phyloP scores from a whole-genome alignment of 2,888 invertebrate genomes.

The Andrena marginata region DNA sequence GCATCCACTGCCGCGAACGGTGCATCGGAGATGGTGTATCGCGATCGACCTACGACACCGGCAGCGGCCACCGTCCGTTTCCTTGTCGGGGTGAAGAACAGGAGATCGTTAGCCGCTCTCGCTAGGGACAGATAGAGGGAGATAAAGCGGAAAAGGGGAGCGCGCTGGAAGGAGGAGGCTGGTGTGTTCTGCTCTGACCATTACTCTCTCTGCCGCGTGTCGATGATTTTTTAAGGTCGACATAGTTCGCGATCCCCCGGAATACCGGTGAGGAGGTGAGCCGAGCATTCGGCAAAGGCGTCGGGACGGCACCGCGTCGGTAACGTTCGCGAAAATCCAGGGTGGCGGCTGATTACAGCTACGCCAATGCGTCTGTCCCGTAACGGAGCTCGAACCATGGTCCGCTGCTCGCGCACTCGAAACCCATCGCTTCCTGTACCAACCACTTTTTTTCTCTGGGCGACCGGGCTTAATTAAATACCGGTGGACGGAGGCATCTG shows the following conservation, averaged over 20 bases:
- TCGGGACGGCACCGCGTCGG: not conserved
- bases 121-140: conserved; percentile 25
- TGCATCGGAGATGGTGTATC: conserved; percentile 33
- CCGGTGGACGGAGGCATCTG: conserved; percentile 52
- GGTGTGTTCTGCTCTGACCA: conserved; percentile 35
- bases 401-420: conserved; percentile 68
- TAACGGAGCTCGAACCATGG: conserved; percentile 72
- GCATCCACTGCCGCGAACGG: not conserved
- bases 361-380: conserved; percentile 71
- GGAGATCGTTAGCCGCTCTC: conserved; percentile 39
- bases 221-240: conserved; percentile 64
- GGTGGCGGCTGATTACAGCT: conserved; percentile 31
- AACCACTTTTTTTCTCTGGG: conserved; percentile 68
- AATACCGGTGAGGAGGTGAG: conserved; percentile 63
- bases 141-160: conserved; percentile 12
- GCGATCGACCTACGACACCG: conserved; percentile 39
- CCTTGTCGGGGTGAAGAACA: conserved; percentile 57
- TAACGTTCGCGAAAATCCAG: conserved; percentile 8
- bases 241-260: conserved; percentile 50
- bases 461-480: conserved; percentile 72
- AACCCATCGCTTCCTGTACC: conserved; percentile 75
- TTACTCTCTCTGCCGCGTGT: conserved; percentile 58
- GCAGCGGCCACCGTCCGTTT: conserved; percentile 59
- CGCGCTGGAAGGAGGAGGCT: conserved; percentile 18
- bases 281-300: conserved; percentile 56